Conservation (phyloP, 1,140 invertebrate genomes). For the Brachystomella parvula region DNA sequence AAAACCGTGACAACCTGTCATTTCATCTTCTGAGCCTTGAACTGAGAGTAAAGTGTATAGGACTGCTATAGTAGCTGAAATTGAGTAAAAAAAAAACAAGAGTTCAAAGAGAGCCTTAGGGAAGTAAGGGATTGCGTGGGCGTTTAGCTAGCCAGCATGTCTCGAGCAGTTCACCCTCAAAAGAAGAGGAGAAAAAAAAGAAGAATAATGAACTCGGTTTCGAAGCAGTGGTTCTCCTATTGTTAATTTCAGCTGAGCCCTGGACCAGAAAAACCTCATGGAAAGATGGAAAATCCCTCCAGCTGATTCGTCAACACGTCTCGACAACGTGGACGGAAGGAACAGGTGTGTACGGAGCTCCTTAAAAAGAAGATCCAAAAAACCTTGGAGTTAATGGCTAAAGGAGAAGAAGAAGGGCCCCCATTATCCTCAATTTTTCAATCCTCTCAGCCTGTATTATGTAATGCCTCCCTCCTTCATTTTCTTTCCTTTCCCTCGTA, state of each 20-base stretch:
- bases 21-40: neutral
- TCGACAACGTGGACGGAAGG: conserved; percentile 9
- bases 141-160: conserved; percentile 9
- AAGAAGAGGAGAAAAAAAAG: neutral
- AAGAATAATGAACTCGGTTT: conserved; percentile 1
- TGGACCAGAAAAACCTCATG: neutral
- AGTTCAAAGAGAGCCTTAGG: neutral
- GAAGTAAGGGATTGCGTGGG: conserved; percentile 7
- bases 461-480: neutral
- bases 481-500: neutral
- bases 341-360: conserved; percentile 3
- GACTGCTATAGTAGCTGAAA: too few relatives aligned
- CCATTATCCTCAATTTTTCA: conserved; percentile 8
- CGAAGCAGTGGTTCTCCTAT: neutral
- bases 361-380: too few relatives aligned
- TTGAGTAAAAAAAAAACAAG: neutral
- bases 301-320: conserved; percentile 11
- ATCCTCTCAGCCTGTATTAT: neutral
- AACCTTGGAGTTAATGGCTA: conserved; percentile 11
- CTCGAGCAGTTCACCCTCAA: too few relatives aligned
- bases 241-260: neutral
- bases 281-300: conserved; percentile 4
- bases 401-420: conserved; percentile 4
- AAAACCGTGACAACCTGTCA: neutral
- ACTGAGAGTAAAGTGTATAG: too few relatives aligned